Conservation (phyloP, 2,888 invertebrate genomes). For the Catocala sponsa region DNA sequence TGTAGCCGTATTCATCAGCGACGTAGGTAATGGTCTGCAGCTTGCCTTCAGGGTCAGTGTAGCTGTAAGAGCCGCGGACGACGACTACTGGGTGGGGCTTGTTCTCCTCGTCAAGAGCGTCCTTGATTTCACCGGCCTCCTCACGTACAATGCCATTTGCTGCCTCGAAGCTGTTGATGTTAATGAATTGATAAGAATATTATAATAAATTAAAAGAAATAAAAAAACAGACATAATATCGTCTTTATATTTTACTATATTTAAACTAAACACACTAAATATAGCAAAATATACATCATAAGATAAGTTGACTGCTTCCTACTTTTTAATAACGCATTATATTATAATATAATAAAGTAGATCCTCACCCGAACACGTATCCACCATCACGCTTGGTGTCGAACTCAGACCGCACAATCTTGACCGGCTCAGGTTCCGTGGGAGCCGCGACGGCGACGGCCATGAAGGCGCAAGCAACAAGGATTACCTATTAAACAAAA, state of each 20-base stretch:
- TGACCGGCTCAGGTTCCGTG: rapidly evolving
- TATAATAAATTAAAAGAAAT: no score
- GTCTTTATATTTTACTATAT: no score
- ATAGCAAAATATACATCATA: no score
- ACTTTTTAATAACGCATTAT: background rate
- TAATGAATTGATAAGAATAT: background rate
- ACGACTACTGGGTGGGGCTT: constrained; percentile 86
- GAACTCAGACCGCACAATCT: background rate
- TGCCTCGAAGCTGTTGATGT: constrained; percentile 76
- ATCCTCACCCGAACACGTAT: constrained; percentile 18
- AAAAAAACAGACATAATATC: no score
- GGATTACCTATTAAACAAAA: no score
- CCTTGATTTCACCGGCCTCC: constrained; percentile 81
- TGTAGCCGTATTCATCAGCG: constrained; percentile 90
- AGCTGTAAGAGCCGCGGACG: constrained; percentile 88
- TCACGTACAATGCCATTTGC: constrained; percentile 87
- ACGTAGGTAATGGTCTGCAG: constrained; percentile 83
- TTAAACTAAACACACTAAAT: no score
- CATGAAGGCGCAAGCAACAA: constrained; percentile 18
- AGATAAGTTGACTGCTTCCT: no score
- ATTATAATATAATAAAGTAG: background rate
- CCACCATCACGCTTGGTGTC: background rate
- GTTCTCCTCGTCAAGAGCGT: constrained; percentile 85
- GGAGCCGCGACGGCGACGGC: constrained; percentile 24
- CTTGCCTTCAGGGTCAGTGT: constrained; percentile 87